A percentile compares a stretch with the other conserved stretches of the same genome.
These are phyloP conservation scores for cattle (Bos taurus) DNA, from an alignment of 2,113 vertebrate species.

Conservation along the genomic window DNA sequence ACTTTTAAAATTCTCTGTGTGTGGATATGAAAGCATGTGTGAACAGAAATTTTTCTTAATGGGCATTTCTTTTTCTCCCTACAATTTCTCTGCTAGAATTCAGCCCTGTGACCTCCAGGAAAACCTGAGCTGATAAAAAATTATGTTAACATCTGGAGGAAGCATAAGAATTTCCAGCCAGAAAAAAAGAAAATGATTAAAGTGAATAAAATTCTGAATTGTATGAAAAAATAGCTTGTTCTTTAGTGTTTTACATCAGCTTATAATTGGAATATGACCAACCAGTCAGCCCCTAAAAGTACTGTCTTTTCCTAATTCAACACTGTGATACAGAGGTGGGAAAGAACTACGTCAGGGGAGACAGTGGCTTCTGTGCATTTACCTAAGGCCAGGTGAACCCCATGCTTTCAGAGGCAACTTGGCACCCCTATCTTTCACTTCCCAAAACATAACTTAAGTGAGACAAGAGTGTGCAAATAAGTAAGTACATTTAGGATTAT, in stretches of 20 bases:
- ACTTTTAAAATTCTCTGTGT: slow-evolving; percentile 62
- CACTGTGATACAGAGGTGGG: neutral
- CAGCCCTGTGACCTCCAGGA: slow-evolving; percentile 65
- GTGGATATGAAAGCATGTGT: slow-evolving; percentile 65
- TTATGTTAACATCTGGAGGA: slow-evolving; percentile 55
- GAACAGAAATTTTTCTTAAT: slow-evolving; percentile 70
- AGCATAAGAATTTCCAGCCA: neutral
- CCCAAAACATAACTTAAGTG: neutral
- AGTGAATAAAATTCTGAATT: neutral
- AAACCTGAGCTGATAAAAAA: slow-evolving; percentile 69
- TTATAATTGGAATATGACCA: neutral
- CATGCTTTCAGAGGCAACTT: neutral
- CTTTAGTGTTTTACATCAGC: neutral
- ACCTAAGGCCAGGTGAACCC: neutral
- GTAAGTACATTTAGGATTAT: neutral
- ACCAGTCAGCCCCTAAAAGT: fast-evolving
- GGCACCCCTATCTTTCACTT: neutral
- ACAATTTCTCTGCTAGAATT: slow-evolving; percentile 59
- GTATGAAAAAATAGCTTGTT: neutral
- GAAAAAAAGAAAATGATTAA: neutral
- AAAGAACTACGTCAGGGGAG: neutral
- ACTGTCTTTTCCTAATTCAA: neutral
- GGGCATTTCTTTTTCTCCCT: slow-evolving; percentile 72
- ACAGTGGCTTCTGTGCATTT: neutral
- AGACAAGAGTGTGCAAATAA: neutral